Conservation (phyloP, 2,888 invertebrate genomes). For the Polydrusus tereticollis region DNA sequence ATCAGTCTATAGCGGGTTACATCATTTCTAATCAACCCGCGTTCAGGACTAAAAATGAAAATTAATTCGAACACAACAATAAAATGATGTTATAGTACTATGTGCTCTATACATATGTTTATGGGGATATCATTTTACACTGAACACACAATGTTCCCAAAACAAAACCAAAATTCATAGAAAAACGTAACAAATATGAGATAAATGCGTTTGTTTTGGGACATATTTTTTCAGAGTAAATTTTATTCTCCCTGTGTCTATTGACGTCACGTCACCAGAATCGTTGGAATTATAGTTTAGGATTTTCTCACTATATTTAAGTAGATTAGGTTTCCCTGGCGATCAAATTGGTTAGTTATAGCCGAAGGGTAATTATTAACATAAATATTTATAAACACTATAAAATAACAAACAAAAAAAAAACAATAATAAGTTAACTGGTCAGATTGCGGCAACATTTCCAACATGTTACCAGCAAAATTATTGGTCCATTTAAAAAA, state of each 20-base stretch:
- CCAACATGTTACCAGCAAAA: constrained; percentile 10
- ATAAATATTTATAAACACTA: constrained; percentile 39
- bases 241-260: background rate
- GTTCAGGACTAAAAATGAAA: background rate
- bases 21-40: background rate
- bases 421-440: constrained; percentile 49
- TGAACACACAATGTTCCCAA: background rate
- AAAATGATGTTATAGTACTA: background rate
- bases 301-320: background rate
- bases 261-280: constrained; percentile 2
- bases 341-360: background rate
- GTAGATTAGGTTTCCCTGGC: background rate
- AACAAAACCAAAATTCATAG: background rate
- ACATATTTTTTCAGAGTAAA: background rate
- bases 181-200: too few relatives aligned
- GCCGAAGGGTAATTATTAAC: constrained; percentile 1
- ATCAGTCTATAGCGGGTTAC: constrained; percentile 32
- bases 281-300: constrained; percentile 17
- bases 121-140: background rate
- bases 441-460: constrained; percentile 26
- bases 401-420: constrained; percentile 48
- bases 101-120: background rate
- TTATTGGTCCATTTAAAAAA: constrained; percentile 51
- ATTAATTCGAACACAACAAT: background rate
- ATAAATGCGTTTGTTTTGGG: constrained; percentile 5